phyloP scores from a whole-genome alignment of 1,140 invertebrate species.

The Gryllus bimaculatus region DNA sequence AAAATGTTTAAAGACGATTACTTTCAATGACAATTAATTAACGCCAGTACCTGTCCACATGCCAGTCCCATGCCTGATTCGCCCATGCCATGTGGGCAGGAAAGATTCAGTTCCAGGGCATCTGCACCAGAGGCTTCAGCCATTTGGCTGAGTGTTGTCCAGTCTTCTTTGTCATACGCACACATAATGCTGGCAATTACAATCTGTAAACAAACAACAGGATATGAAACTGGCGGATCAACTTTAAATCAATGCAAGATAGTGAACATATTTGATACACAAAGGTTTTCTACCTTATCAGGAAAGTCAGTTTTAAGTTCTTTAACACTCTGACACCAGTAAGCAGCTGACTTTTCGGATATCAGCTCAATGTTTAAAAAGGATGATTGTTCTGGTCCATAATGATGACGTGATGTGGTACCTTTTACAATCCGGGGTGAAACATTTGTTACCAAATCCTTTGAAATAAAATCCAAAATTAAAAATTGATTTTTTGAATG shows the following conservation, averaged over 20 bases:
- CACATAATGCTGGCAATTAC: conserved; percentile 98
- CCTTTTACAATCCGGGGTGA: conserved; percentile 93
- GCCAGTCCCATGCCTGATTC: conserved; percentile 96
- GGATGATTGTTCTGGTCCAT: conserved; percentile 86
- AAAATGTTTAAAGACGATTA: too few species aligned
- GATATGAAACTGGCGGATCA: too few species aligned
- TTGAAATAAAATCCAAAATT: conserved; percentile 22
- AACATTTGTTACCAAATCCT: conserved; percentile 93
- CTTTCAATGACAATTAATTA: neutral
- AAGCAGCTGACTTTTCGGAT: conserved; percentile 88
- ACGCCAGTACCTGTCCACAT: conserved; percentile 72
- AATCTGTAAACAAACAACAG: conserved; percentile 46
- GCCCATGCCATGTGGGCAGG: conserved; percentile 98
- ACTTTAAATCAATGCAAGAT: too few species aligned
- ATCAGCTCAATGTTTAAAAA: conserved; percentile 98
- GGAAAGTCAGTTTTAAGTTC: conserved; percentile 93
- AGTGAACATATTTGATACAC: neutral
- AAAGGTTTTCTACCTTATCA: conserved; percentile 47
- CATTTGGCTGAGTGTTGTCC: conserved; percentile 69
- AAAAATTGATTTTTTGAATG: neutral
- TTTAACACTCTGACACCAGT: conserved; percentile 82
- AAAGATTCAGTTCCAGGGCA: conserved; percentile 91
- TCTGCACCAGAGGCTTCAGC: conserved; percentile 83
- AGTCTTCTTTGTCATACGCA: conserved; percentile 76
- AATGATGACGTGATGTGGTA: conserved; percentile 81